Evolutionary conservation across 2,113 vertebrate species (phyloP).

Genomic region (Rhadina sibilatrix): DNA sequence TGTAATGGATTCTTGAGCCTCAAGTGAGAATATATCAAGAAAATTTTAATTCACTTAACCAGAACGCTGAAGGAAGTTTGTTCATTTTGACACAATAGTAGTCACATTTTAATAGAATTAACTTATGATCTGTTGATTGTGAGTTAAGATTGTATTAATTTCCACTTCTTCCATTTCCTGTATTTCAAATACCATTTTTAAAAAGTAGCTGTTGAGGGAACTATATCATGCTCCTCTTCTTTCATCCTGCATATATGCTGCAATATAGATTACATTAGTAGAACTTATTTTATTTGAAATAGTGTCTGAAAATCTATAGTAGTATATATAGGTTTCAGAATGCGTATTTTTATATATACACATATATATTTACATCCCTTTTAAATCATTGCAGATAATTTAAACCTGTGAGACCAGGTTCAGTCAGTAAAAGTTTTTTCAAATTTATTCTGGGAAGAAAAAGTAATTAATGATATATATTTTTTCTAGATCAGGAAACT

Average conservation of each 20-base stretch:
- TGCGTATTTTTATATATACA: background rate
- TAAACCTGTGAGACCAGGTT: background rate
- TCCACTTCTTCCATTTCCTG: background rate
- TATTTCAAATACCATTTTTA: background rate
- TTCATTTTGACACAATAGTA: constrained; percentile 10
- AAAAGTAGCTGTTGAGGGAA: background rate
- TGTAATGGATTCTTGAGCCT: constrained; percentile 4
- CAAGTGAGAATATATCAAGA: background rate
- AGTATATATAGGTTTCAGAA: background rate
- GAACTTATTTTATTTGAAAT: background rate
- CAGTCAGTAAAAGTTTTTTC: background rate
- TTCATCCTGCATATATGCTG: background rate
- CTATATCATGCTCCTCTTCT: background rate
- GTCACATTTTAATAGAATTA: constrained; percentile 27
- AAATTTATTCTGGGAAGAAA: background rate
- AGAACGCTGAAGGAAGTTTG: background rate
- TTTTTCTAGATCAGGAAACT: background rate
- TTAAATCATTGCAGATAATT: background rate
- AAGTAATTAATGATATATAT: background rate
- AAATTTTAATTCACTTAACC: constrained; percentile 28
- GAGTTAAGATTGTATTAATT: background rate
- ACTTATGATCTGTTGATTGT: background rate
- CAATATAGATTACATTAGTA: background rate
- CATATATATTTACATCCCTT: background rate
- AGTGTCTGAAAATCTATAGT: background rate